These are phyloP conservation scores for Burhinus bistriatus DNA, from an alignment of 2,113 vertebrate genomes.

Conservation along the genomic window DNA sequence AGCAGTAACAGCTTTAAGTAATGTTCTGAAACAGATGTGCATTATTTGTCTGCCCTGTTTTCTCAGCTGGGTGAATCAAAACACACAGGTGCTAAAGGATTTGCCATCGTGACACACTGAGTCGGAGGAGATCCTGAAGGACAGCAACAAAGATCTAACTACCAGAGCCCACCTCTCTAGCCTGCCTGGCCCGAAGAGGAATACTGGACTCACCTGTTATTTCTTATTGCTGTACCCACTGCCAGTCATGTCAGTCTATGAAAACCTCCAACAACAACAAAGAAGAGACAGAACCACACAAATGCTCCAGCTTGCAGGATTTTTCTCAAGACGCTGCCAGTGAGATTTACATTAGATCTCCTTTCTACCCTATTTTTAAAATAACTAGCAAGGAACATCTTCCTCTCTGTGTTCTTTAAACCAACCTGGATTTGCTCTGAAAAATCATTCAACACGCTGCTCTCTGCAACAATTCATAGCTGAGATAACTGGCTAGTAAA, in stretches of 20 bases:
- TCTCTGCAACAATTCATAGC: neutral
- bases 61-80: neutral
- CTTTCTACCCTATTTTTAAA: neutral
- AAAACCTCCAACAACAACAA: neutral
- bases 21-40: neutral
- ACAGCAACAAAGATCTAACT: neutral
- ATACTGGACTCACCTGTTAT: neutral
- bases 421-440: neutral
- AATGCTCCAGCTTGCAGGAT: neutral
- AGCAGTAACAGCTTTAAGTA: neutral
- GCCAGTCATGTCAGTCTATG: neutral
- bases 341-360: neutral
- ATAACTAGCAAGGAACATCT: neutral
- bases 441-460: neutral
- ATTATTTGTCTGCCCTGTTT: neutral
- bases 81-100: neutral
- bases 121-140: neutral
- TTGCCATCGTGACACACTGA: neutral
- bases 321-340: neutral
- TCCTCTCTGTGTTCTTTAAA: neutral
- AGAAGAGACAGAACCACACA: neutral
- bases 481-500: conserved; percentile 6
- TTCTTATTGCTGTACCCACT: neutral
- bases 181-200: neutral
- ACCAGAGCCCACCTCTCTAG: neutral